A percentile compares a stretch with the other conserved stretches of the same genome.
Conservation (phyloP, 2,113 vertebrate species). For the Acinonyx jubatus region DNA sequence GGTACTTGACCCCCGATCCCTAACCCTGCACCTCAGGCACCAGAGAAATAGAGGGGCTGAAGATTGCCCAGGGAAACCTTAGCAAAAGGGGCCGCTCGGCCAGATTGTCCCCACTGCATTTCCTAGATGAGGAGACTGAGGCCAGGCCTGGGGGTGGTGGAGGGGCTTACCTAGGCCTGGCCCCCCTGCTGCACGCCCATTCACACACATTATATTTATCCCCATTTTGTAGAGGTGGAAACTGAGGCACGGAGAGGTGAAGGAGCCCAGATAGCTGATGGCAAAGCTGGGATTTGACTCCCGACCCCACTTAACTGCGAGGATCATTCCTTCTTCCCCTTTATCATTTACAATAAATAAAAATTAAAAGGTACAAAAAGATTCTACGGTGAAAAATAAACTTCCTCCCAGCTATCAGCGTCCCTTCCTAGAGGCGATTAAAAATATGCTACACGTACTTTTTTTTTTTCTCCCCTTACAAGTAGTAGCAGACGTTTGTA, state of each 20-base stretch:
- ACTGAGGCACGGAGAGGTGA: not conserved
- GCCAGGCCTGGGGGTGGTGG: not conserved
- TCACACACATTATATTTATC: rapidly evolving
- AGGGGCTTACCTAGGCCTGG: not conserved
- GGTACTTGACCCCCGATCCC: slow-evolving; percentile 80
- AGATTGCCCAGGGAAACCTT: not conserved
- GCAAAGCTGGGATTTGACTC: not conserved
- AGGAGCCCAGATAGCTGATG: not conserved
- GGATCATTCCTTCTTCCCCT: not conserved
- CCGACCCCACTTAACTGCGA: not conserved
- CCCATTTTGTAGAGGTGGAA: not conserved
- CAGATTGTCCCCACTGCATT: not conserved
- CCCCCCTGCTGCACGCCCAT: not conserved
- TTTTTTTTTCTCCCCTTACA: not conserved
- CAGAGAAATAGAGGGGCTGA: not conserved
- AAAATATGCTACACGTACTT: not conserved
- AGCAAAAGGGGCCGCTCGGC: not conserved
- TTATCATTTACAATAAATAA: not conserved
- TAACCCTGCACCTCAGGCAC: not conserved
- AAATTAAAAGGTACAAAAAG: not conserved
- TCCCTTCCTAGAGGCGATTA: not conserved
- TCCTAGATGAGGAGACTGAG: not conserved
- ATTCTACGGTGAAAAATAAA: not conserved
- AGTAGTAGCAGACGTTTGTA: not conserved
- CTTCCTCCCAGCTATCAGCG: not conserved